phyloP scores from a whole-genome alignment of 2,113 vertebrate species.

The Grammomys surdaster region DNA sequence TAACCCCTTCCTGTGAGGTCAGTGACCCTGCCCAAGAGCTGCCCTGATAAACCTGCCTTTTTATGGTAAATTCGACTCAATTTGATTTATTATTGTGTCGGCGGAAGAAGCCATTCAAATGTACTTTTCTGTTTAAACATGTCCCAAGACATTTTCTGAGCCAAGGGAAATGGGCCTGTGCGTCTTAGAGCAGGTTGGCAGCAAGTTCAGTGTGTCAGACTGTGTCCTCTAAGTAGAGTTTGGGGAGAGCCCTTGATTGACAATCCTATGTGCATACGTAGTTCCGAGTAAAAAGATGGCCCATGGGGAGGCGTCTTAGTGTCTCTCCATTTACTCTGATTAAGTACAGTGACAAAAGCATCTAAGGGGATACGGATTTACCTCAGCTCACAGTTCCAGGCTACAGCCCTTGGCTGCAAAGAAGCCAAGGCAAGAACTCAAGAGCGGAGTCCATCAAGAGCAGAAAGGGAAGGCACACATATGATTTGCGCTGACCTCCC shows the following conservation, averaged over 20 bases:
- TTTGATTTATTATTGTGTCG: too few relatives aligned
- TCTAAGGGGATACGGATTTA: not conserved
- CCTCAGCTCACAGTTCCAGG: not conserved
- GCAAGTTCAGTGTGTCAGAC: not conserved
- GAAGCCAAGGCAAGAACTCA: not conserved
- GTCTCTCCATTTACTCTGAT: not conserved
- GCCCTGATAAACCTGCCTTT: too few relatives aligned
- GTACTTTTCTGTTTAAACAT: not conserved
- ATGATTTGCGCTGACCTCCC: not conserved
- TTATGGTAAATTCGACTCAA: too few relatives aligned
- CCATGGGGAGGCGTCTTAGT: not conserved
- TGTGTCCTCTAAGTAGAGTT: not conserved
- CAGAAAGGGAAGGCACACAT: not conserved
- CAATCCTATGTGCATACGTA: not conserved
- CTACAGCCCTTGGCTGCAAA: not conserved
- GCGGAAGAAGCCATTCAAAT: too few relatives aligned
- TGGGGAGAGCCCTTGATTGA: not conserved
- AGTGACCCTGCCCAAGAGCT: too few relatives aligned
- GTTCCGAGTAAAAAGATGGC: not conserved
- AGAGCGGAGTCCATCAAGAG: not conserved
- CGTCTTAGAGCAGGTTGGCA: not conserved
- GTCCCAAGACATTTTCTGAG: not conserved
- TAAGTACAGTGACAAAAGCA: not conserved
- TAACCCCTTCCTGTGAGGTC: too few relatives aligned
- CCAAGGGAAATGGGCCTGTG: not conserved